phyloP scores from a whole-genome alignment of 2,888 invertebrate genomes.

The Euproctis similis region DNA sequence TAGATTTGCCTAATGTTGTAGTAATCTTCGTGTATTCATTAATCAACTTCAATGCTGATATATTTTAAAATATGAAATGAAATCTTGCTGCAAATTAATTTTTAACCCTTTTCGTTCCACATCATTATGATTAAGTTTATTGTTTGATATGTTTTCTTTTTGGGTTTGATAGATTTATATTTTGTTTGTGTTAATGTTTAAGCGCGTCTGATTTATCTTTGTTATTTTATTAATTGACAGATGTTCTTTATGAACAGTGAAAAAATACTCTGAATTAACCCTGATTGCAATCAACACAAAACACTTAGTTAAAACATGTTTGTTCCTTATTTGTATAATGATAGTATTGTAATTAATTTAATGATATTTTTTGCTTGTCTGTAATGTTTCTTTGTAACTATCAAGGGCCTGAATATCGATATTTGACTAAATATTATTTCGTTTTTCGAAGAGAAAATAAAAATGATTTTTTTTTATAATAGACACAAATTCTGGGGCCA shows the following conservation, averaged over 20 bases:
- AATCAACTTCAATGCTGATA: too few relatives aligned
- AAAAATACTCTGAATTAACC: too few relatives aligned
- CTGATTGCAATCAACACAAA: too few relatives aligned
- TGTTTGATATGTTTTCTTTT: constrained; percentile 36
- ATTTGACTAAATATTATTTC: constrained; percentile 11
- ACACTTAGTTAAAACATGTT: too few relatives aligned
- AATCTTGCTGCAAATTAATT: constrained; percentile 46
- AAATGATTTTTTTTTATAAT: constrained; percentile 23
- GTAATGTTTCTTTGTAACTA: not conserved
- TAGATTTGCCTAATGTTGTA: too few relatives aligned
- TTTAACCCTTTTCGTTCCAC: constrained; percentile 36
- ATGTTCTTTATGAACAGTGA: too few relatives aligned
- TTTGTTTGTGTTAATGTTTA: constrained; percentile 33
- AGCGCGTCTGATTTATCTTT: constrained; percentile 21
- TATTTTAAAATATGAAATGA: constrained; percentile 33
- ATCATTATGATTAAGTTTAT: constrained; percentile 46
- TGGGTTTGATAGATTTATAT: constrained; percentile 41
- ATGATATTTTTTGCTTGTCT: too few relatives aligned
- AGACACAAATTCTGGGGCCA: constrained; percentile 64
- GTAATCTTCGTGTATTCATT: too few relatives aligned
- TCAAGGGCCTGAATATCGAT: constrained; percentile 10
- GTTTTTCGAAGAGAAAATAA: constrained; percentile 7
- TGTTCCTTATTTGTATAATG: too few relatives aligned
- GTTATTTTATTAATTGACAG: too few relatives aligned
- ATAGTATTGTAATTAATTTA: too few relatives aligned